Percentiles rank a stretch among this genome's conserved stretches.
These are phyloP conservation scores for Leucophenga montana DNA, from an alignment of 2,888 invertebrate species.

Conservation along the genomic window DNA sequence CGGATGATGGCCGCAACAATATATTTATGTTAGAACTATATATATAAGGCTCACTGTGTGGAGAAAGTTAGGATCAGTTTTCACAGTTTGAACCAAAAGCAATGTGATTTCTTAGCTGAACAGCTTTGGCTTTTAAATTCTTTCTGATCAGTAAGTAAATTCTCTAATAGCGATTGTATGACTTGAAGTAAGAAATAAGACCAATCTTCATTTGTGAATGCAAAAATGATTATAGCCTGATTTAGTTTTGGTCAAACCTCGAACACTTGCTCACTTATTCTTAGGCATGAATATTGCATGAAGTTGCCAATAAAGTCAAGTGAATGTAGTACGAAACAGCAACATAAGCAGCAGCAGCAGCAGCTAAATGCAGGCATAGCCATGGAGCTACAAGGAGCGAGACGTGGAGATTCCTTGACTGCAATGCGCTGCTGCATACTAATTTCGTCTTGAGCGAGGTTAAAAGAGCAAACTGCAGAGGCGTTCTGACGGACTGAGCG, in stretches of 20 bases:
- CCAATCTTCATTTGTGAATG: conserved; percentile 14
- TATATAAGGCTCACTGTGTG: no score
- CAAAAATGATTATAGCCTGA: background rate
- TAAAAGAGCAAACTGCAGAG: background rate
- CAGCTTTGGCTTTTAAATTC: no score
- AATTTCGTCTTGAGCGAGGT: conserved; percentile 44
- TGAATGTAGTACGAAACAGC: conserved; percentile 54
- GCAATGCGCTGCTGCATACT: conserved; percentile 62
- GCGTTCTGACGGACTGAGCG: background rate
- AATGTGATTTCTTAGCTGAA: no score
- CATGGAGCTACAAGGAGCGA: background rate
- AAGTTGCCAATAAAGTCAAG: conserved; percentile 69
- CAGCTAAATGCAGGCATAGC: conserved; percentile 3
- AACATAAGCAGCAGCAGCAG: conserved; percentile 19
- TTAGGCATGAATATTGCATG: conserved; percentile 65
- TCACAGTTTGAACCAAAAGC: no score
- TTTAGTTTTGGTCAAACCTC: conserved; percentile 24
- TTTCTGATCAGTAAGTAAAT: no score
- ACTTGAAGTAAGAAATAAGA: no score
- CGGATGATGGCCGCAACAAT: no score
- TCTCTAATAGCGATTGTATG: no score
- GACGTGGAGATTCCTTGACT: conserved; percentile 41
- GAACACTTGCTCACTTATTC: conserved; percentile 57
- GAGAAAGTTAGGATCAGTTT: no score
- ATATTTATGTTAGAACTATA: no score